Conservation (phyloP, 2,797 vertebrate genomes). For the Oreochromis grahami region DNA sequence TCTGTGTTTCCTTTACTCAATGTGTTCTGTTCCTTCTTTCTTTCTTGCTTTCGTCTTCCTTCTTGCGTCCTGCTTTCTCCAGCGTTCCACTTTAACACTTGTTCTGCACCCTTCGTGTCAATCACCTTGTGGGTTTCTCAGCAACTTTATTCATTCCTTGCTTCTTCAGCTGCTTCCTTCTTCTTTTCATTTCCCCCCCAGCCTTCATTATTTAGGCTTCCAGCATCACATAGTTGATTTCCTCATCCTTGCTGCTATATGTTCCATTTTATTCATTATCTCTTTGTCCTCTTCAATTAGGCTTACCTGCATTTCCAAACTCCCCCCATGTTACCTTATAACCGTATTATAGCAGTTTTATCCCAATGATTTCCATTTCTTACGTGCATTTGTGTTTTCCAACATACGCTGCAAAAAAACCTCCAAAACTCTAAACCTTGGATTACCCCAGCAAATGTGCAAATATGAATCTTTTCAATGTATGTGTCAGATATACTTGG, state of each 20-base stretch:
- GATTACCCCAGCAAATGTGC: not conserved
- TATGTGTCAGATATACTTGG: not conserved
- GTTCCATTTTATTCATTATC: not conserved
- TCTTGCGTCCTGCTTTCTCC: not conserved
- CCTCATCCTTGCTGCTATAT: not conserved
- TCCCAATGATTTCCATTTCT: not conserved
- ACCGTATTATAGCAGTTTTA: not conserved
- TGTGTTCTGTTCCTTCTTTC: not conserved
- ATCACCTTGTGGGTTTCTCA: not conserved
- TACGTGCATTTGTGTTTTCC: not conserved
- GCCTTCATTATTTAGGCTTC: not conserved
- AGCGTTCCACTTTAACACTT: not conserved
- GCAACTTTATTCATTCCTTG: not conserved
- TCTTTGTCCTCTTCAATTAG: not conserved
- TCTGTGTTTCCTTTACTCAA: not conserved
- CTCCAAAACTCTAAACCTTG: not conserved
- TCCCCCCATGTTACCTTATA: not conserved
- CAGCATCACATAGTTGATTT: not conserved
- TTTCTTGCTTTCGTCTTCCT: not conserved
- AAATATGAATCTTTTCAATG: not conserved
- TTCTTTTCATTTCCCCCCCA: not conserved
- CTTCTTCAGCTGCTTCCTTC: not conserved
- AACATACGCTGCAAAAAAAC: fast-evolving
- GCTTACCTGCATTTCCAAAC: not conserved
- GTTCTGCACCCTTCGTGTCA: not conserved